Base-by-base conservation (phyloP, 2,113 vertebrate genomes). In the Nycticorax nycticorax region DNA sequence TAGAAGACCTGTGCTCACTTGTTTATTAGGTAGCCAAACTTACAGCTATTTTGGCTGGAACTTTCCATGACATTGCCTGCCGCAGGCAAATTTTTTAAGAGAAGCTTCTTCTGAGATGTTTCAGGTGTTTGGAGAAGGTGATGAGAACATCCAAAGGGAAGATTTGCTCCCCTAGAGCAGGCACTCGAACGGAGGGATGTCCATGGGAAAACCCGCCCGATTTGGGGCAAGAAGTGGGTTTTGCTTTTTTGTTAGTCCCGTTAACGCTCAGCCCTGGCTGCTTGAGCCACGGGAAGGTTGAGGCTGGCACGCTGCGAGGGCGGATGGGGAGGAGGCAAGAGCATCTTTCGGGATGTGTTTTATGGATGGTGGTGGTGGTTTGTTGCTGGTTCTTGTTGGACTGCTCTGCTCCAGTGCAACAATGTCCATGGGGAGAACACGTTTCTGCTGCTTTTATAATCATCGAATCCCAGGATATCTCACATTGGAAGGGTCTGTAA, bases 1-100 rank as follows among this genome's bases (percentile, higher is more conserved):
- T n/a, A 37, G 69, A 56, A 79, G 50, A 74, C 92, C 73, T 93
- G 90, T 26, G 5, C 68, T 91, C 60, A 35, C 88, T 92, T 89
- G 88, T 88, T 96, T 43, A 12, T 26, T 52, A 93, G 64, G 81
- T 78, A 43, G 48, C 82, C 85, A 79, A 90, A 88, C 45, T 79
- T 69, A 16, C 1, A 52, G 53, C 33, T 68, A 1, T 62, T 79
- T 72, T 67, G 76, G 1, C 78, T 83, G 92, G 72, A 93, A 92
- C 63, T 85, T 96, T 76, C 92, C 71, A 11, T 95, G 66, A 16
- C 85, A 74, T 53, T 39, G 57, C 68, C 78, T 85, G 74, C 90
- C 93, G 80, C 9, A 2, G 89, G 95, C 75, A 88, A 5, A 47
- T 66, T 79, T 88, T 85, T 71, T 28, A 48, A 89, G 37, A 8